phyloP scores from a whole-genome alignment of 2,113 vertebrate genomes.

The Paracyprichromis sp. region DNA sequence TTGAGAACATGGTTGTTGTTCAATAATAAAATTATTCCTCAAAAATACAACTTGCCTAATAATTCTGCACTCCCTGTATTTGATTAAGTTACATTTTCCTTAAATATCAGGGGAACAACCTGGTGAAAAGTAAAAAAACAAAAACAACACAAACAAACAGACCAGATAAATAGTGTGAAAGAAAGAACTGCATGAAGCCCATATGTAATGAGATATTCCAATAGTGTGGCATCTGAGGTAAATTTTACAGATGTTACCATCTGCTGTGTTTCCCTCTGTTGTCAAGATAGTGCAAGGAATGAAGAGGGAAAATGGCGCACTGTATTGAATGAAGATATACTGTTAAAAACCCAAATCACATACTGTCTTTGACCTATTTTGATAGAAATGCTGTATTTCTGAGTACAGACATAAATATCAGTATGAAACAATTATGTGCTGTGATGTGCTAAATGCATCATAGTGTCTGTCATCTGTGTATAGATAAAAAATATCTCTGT shows the following conservation, averaged over 20 bases:
- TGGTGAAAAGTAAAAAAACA: background rate
- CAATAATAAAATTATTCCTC: too few species aligned
- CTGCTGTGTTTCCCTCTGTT: slow-evolving; percentile 20
- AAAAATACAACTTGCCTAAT: too few species aligned
- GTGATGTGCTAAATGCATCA: background rate
- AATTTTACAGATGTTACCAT: slow-evolving; percentile 50
- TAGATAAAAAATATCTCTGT: background rate
- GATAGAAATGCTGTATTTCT: background rate
- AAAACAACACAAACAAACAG: background rate
- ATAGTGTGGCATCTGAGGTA: slow-evolving; percentile 13
- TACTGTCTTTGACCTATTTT: slow-evolving; percentile 17
- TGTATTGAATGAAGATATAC: slow-evolving; percentile 10
- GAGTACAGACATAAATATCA: slow-evolving; percentile 4
- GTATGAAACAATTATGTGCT: background rate
- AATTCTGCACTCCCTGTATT: background rate
- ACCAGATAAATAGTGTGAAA: background rate
- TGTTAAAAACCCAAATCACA: background rate
- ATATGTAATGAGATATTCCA: slow-evolving; percentile 6
- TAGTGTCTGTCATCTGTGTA: background rate
- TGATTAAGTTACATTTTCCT: background rate
- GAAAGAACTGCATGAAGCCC: background rate
- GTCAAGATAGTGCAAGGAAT: background rate
- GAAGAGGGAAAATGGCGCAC: slow-evolving; percentile 1
- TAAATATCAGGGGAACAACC: background rate
- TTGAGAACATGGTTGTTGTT: too few species aligned